These are phyloP conservation scores for Eulacestoma nigropectus DNA, from an alignment of 2,113 vertebrate genomes.

Conservation along the genomic window DNA sequence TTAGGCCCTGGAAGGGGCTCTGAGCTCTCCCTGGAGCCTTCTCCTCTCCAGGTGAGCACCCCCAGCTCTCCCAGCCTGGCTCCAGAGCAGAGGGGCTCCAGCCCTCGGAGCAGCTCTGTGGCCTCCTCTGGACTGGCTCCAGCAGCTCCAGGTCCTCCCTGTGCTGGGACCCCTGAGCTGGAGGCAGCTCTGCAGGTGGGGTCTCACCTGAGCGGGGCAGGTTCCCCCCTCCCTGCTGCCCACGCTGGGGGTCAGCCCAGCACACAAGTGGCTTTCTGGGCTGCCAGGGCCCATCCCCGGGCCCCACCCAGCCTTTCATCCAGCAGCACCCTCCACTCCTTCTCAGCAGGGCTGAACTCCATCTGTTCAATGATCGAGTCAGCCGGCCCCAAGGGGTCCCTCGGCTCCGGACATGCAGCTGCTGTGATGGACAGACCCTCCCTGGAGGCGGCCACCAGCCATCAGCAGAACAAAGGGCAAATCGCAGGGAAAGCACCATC, in stretches of 20 bases:
- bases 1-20: neutral
- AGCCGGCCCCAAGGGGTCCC: neutral
- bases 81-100: neutral
- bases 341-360: neutral
- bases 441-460: neutral
- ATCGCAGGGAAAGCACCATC: neutral
- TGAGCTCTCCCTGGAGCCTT: neutral
- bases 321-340: neutral
- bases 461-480: neutral
- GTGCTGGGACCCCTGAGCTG: neutral
- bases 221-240: neutral
- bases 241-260: neutral
- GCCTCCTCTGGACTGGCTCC: neutral
- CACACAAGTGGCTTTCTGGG: neutral
- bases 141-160: neutral
- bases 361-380: rapidly evolving
- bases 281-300: neutral
- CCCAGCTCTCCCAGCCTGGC: neutral
- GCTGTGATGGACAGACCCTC: neutral
- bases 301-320: neutral
- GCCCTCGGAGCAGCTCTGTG: neutral
- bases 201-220: neutral
- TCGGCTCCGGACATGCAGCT: neutral
- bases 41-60: neutral
- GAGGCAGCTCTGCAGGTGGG: neutral